phyloP scores from a whole-genome alignment of 2,797 vertebrate genomes.

The Atherinosoma microstoma region DNA sequence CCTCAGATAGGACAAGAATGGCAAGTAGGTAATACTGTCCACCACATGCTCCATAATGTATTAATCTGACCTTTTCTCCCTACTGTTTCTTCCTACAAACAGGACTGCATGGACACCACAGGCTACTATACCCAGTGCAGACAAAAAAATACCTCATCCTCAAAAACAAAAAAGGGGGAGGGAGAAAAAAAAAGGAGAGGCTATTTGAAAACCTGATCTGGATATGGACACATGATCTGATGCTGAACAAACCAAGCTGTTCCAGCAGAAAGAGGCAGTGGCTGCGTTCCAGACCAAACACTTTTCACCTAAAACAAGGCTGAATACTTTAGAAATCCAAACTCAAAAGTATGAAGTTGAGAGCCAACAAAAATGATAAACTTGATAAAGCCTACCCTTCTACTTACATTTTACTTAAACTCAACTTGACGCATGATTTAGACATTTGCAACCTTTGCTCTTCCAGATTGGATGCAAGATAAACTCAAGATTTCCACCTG shows the following conservation, averaged over 20 bases:
- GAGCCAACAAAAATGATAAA: conserved; percentile 14
- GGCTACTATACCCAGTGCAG: conserved; percentile 71
- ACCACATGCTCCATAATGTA: conserved; percentile 35
- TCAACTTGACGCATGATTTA: conserved; percentile 16
- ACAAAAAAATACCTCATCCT: conserved; percentile 70
- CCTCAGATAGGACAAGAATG: conserved; percentile 22
- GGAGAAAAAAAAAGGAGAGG: conserved; percentile 52
- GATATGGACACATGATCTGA: conserved; percentile 69
- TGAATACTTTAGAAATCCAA: conserved; percentile 20
- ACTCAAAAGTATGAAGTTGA: conserved; percentile 26
- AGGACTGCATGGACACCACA: conserved; percentile 70
- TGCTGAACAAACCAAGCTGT: conserved; percentile 57
- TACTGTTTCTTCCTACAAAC: conserved; percentile 40
- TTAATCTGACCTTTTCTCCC: conserved; percentile 40
- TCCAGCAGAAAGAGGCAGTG: conserved; percentile 56
- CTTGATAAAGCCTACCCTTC: conserved; percentile 16
- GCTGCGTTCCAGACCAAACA: conserved; percentile 68
- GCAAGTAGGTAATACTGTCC: conserved; percentile 40
- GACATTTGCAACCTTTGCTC: conserved; percentile 27
- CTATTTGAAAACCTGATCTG: conserved; percentile 70
- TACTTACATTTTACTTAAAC: conserved; percentile 13
- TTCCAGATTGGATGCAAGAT: conserved; percentile 36
- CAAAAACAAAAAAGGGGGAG: conserved; percentile 40
- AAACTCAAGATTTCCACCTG: conserved; percentile 59
- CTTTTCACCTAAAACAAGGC: conserved; percentile 17